phyloP scores from a whole-genome alignment of 2,797 vertebrate species.

The Tragopan temminckii region DNA sequence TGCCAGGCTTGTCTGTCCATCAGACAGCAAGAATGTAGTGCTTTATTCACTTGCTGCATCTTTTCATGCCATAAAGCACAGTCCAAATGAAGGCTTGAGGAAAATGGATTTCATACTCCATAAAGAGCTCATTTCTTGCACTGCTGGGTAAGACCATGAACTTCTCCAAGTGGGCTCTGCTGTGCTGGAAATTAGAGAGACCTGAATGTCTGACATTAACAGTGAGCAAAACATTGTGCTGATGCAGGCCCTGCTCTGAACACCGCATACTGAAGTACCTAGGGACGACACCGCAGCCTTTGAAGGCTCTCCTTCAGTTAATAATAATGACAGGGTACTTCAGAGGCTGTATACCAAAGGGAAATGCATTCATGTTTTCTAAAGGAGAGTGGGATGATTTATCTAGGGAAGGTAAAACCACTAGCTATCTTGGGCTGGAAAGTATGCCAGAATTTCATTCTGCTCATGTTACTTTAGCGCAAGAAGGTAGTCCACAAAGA shows the following conservation, averaged over 20 bases:
- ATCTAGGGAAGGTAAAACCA: background rate
- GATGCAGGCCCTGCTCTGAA: background rate
- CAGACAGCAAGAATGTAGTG: slow-evolving; percentile 5
- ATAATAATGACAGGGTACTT: background rate
- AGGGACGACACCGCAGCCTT: background rate
- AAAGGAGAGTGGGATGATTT: background rate
- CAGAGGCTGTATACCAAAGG: background rate
- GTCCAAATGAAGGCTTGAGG: background rate
- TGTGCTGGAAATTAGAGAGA: slow-evolving; percentile 13
- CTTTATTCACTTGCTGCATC: slow-evolving; percentile 46
- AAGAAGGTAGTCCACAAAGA: background rate
- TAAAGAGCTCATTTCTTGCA: slow-evolving; percentile 56
- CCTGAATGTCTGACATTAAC: background rate
- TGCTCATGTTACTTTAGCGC: background rate
- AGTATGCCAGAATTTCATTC: slow-evolving; percentile 8
- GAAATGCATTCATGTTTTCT: background rate
- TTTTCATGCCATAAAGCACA: slow-evolving; percentile 45
- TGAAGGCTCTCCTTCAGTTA: background rate
- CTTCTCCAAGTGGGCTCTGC: background rate
- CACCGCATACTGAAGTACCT: background rate
- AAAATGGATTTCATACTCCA: slow-evolving; percentile 60
- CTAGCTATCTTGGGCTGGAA: background rate
- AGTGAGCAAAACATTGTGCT: background rate
- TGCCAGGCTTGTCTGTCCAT: slow-evolving; percentile 38
- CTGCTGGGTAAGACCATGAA: slow-evolving; percentile 25